Evolutionary conservation across 2,797 vertebrate species (phyloP).

Genomic region (Malacoraja senta): DNA sequence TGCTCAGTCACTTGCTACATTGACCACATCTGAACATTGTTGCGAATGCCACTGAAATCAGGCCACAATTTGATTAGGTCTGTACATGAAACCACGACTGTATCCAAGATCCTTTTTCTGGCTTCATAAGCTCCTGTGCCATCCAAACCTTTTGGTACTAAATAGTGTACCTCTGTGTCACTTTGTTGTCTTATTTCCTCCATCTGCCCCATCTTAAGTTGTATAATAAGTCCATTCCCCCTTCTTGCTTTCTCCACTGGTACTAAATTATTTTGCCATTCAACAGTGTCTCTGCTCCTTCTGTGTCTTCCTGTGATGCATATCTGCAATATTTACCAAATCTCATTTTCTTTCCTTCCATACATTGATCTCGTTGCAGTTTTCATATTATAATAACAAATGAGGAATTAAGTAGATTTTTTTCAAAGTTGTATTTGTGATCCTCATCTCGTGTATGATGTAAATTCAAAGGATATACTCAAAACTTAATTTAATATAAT

Average conservation of each 20-base stretch:
- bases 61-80: not conserved
- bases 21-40: not conserved
- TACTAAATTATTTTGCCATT: not conserved
- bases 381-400: not conserved
- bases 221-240: too few species aligned
- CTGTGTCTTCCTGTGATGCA: not conserved
- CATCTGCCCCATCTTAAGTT: not conserved
- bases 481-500: not conserved
- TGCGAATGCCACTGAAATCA: not conserved
- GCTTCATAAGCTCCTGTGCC: too few species aligned
- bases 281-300: not conserved
- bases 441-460: not conserved
- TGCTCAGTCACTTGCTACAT: too few species aligned
- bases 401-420: not conserved
- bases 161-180: not conserved
- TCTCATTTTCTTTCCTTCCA: too few species aligned
- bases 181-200: not conserved
- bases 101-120: too few species aligned
- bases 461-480: not conserved
- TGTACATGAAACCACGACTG: not conserved
- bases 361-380: not conserved
- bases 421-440: not conserved
- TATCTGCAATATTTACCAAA: not conserved
- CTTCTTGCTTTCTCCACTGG: not conserved
- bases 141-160: too few species aligned